Evolutionary conservation across 2,888 invertebrate species (phyloP).

Genomic region (Synanthedon andrenaeformis): DNA sequence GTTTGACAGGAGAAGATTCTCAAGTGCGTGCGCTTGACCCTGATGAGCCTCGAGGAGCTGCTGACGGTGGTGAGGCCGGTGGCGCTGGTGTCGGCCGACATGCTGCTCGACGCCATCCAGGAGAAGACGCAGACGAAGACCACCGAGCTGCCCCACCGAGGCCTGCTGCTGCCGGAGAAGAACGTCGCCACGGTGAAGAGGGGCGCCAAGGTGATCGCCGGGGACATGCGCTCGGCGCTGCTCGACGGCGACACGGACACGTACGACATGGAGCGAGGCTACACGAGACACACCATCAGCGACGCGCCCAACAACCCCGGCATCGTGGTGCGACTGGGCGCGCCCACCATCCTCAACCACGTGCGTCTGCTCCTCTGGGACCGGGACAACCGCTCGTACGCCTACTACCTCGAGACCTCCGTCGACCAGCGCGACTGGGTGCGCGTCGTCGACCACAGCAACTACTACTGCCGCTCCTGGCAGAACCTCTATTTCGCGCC

Average conservation of each 20-base stretch:
- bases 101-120: slow-evolving; percentile 94
- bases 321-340: slow-evolving; percentile 86
- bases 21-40: slow-evolving; percentile 81
- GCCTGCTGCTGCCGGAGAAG: slow-evolving; percentile 85
- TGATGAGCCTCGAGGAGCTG: slow-evolving; percentile 90
- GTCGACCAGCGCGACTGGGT: slow-evolving; percentile 97
- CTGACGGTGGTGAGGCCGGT: slow-evolving; percentile 90
- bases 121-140: slow-evolving; percentile 83
- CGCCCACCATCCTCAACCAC: slow-evolving; percentile 92
- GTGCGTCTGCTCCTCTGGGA: slow-evolving; percentile 95
- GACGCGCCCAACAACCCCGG: slow-evolving; percentile 79
- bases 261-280: slow-evolving; percentile 94
- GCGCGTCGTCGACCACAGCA: slow-evolving; percentile 90
- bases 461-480: slow-evolving; percentile 95
- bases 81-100: slow-evolving; percentile 87
- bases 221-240: slow-evolving; percentile 89
- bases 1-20: slow-evolving; percentile 67
- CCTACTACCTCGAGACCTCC: slow-evolving; percentile 92
- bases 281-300: slow-evolving; percentile 88
- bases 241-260: slow-evolving; percentile 89
- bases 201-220: slow-evolving; percentile 88
- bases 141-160: slow-evolving; percentile 86
- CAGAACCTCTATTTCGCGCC: slow-evolving; percentile 94
- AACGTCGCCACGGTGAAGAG: slow-evolving; percentile 88
- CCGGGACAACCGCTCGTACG: slow-evolving; percentile 89